A percentile compares a stretch with the other conserved stretches of the same genome.
phyloP scores from a whole-genome alignment of 2,797 vertebrate species.

The Notamacropus eugenii region DNA sequence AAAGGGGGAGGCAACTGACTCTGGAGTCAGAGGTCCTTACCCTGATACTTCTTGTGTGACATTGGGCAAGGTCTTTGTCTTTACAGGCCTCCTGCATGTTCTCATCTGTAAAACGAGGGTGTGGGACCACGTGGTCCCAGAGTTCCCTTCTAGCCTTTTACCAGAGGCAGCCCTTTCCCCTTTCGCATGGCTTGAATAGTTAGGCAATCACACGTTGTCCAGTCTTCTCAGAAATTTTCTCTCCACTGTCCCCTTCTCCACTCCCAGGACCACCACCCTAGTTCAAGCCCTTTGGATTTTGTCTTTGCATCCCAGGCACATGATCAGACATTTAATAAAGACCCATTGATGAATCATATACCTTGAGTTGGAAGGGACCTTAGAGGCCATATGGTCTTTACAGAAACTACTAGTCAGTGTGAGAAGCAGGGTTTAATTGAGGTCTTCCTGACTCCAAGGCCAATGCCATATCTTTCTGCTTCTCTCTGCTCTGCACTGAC shows the following conservation, averaged over 20 bases:
- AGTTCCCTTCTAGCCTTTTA: neutral
- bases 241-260: too few relatives aligned
- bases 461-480: neutral
- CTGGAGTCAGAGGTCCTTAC: neutral
- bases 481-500: neutral
- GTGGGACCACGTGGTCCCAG: neutral
- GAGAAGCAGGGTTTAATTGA: neutral
- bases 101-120: neutral
- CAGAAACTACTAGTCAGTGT: neutral
- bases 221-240: neutral
- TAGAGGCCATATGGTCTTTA: neutral
- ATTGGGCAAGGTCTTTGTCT: neutral
- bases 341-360: neutral
- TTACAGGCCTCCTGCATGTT: neutral
- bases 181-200: neutral
- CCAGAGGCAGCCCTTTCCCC: neutral
- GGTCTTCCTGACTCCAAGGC: neutral
- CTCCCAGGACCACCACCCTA: neutral
- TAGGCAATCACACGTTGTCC: neutral
- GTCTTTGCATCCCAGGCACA: neutral
- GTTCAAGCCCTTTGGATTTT: neutral
- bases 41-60: neutral
- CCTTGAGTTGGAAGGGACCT: too few relatives aligned
- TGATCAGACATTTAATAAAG: neutral
- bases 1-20: neutral